phyloP scores from a whole-genome alignment of 2,113 vertebrate genomes.

The Bostrychus sinensis region DNA sequence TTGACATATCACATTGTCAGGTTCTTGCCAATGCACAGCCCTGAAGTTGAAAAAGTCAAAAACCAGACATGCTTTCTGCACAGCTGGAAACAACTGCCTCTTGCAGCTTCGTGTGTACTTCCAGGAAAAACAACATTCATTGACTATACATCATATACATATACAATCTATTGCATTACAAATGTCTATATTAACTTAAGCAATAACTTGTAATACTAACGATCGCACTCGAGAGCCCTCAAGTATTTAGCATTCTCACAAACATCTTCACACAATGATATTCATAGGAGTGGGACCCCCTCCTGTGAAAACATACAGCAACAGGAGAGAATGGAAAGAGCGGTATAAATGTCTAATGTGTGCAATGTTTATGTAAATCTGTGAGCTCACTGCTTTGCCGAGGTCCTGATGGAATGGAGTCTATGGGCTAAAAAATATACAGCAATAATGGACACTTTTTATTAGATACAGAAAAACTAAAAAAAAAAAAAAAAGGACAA shows the following conservation, averaged over 20 bases:
- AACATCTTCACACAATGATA: neutral
- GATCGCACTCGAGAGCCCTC: neutral
- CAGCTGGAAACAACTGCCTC: too few relatives aligned
- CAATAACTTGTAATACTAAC: neutral
- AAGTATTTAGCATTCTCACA: neutral
- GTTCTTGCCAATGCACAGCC: too few relatives aligned
- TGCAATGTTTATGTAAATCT: constrained; percentile 3
- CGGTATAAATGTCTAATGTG: neutral
- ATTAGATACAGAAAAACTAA: too few relatives aligned
- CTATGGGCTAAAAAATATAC: neutral
- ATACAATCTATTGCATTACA: too few relatives aligned
- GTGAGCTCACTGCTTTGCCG: constrained; percentile 25
- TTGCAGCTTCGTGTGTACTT: too few relatives aligned
- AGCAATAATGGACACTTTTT: too few relatives aligned
- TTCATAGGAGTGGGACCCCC: neutral
- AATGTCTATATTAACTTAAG: neutral
- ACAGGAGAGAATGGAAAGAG: neutral
- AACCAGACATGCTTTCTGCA: too few relatives aligned
- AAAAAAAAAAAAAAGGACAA: too few relatives aligned
- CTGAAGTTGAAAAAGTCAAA: too few relatives aligned
- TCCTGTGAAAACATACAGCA: neutral
- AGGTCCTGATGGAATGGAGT: constrained; percentile 41
- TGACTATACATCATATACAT: too few relatives aligned
- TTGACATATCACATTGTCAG: too few relatives aligned
- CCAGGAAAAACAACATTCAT: too few relatives aligned